Conservation (phyloP, 2,888 invertebrate genomes). For the Callinectes sapidus region DNA sequence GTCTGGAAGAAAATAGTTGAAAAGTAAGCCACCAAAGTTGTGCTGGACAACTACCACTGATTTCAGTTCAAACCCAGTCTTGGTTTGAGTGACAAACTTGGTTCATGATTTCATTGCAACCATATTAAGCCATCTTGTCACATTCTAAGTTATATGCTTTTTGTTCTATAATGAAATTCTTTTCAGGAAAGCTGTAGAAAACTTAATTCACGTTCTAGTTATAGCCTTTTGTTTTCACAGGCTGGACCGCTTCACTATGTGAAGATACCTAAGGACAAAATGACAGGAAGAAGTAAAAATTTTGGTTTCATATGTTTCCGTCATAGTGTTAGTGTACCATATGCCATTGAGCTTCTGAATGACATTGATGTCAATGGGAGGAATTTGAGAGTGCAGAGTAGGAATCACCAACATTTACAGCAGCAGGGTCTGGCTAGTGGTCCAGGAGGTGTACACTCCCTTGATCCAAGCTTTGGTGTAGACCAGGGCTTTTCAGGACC, state of each 20-base stretch:
- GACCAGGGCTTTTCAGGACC: not conserved
- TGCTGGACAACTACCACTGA: not conserved
- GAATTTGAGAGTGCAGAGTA: constrained; percentile 62
- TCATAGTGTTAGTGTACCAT: constrained; percentile 85
- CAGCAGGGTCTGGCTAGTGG: constrained; percentile 9
- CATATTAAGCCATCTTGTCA: not conserved
- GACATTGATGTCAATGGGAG: constrained; percentile 83
- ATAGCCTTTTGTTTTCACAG: constrained; percentile 76
- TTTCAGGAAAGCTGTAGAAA: not conserved
- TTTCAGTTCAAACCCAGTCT: not conserved
- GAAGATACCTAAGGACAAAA: constrained; percentile 84
- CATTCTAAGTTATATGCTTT: not conserved
- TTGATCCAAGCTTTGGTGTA: constrained; percentile 43
- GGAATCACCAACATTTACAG: constrained; percentile 47
- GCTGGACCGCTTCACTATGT: constrained; percentile 88
- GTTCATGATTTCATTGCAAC: not conserved
- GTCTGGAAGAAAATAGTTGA: no score
- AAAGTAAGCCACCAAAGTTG: no score
- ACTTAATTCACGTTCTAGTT: not conserved
- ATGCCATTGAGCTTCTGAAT: constrained; percentile 84
- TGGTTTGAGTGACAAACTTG: not conserved
- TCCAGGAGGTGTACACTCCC: constrained; percentile 55
- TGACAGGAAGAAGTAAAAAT: constrained; percentile 81
- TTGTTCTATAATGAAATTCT: not conserved
- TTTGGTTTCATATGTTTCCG: constrained; percentile 88